A percentile compares a stretch with the other conserved stretches of the same genome.
Conservation (phyloP, 2,113 vertebrate genomes). For the Cyprinodon variegatus region DNA sequence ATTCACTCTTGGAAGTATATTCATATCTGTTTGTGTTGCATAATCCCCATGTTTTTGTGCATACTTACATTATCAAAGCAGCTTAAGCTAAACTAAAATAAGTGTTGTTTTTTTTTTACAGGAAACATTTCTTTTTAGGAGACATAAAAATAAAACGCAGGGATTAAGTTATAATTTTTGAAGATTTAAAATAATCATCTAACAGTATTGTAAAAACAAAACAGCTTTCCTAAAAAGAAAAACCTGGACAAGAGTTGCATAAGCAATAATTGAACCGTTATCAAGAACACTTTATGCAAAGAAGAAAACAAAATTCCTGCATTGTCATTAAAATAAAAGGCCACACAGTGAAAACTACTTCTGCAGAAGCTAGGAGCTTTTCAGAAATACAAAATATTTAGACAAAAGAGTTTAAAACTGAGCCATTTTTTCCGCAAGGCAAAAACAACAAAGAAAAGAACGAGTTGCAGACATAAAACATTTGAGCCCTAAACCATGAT, state of each 20-base stretch:
- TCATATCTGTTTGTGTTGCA: constrained; percentile 55
- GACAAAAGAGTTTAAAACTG: background rate
- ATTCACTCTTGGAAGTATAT: constrained; percentile 61
- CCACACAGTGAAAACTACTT: too few relatives aligned
- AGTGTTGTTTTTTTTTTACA: background rate
- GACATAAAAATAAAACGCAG: background rate
- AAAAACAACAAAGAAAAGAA: too few relatives aligned
- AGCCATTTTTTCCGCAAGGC: background rate
- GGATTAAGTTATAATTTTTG: background rate
- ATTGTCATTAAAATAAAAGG: background rate
- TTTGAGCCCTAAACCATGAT: too few relatives aligned
- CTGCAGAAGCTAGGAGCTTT: background rate
- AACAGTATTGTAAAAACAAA: background rate
- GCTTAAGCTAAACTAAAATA: background rate
- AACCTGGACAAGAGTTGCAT: background rate
- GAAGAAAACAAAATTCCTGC: background rate
- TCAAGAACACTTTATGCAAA: background rate
- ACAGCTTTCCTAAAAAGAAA: background rate
- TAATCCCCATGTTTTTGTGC: constrained; percentile 20
- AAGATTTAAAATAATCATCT: background rate
- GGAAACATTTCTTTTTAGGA: background rate
- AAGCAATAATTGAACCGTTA: background rate
- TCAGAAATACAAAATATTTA: background rate
- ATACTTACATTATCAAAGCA: background rate
- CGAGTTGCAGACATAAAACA: too few relatives aligned